A percentile compares a stretch with the other conserved stretches of the same genome.
Evolutionary conservation across 2,797 vertebrate genomes (phyloP).

Genomic region (Anomalospiza imberbis): DNA sequence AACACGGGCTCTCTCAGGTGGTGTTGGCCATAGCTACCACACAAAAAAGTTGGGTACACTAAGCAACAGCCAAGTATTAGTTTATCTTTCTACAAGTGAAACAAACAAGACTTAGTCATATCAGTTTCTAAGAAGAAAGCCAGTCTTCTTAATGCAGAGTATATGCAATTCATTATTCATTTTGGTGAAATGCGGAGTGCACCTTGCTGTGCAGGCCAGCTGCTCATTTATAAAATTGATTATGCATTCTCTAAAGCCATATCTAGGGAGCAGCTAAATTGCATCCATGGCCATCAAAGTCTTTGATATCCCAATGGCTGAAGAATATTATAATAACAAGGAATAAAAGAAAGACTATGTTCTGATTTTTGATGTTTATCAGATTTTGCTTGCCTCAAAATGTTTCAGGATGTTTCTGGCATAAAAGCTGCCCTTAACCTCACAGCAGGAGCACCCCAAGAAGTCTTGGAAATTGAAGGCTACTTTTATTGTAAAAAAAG

Average conservation of each 20-base stretch:
- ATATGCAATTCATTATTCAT: not conserved
- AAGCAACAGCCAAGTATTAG: not conserved
- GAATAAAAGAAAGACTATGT: not conserved
- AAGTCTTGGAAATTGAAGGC: not conserved
- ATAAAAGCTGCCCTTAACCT: not conserved
- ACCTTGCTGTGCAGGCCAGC: constrained; percentile 34
- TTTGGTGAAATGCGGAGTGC: not conserved
- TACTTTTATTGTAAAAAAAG: not conserved
- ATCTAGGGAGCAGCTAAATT: constrained; percentile 21
- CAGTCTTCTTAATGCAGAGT: not conserved
- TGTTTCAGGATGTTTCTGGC: not conserved
- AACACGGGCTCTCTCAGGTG: fast-evolving
- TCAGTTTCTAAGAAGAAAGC: not conserved
- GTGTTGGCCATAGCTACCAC: fast-evolving
- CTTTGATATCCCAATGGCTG: not conserved
- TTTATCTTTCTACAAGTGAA: not conserved
- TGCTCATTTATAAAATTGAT: constrained; percentile 35
- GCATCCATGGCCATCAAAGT: not conserved
- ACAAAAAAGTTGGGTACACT: fast-evolving
- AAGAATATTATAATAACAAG: constrained; percentile 7
- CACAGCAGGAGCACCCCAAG: not conserved
- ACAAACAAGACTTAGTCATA: not conserved
- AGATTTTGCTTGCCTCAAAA: not conserved
- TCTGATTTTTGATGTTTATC: not conserved
- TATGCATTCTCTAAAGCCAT: constrained; percentile 15